Percentiles rank a stretch among this genome's conserved stretches.
Evolutionary conservation across 2,113 vertebrate species (phyloP).

Genomic region (Mola mola): DNA sequence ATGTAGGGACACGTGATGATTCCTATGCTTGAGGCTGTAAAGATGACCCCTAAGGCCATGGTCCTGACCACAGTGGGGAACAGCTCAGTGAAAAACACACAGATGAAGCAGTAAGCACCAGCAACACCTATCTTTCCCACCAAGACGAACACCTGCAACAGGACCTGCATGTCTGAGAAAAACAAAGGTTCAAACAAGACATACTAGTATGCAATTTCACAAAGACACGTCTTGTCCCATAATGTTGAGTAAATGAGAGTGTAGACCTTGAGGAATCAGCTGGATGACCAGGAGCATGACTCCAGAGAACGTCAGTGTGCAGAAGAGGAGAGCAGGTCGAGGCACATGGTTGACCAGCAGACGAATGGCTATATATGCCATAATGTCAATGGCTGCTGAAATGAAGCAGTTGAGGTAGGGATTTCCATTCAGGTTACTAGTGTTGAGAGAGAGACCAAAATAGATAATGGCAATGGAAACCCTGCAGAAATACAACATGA

Average conservation of each 20-base stretch:
- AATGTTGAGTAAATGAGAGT: not conserved
- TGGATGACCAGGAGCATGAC: conserved; percentile 50
- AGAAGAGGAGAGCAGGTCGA: conserved; percentile 43
- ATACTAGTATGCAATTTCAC: not conserved
- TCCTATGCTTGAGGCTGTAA: conserved; percentile 48
- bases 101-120: conserved; percentile 33
- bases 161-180: conserved; percentile 43
- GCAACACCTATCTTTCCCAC: conserved; percentile 53
- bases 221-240: not conserved
- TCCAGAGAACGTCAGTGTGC: conserved; percentile 50
- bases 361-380: conserved; percentile 41
- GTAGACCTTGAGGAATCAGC: conserved; percentile 65
- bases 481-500: conserved; percentile 28
- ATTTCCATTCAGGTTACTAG: conserved; percentile 67
- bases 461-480: conserved; percentile 41
- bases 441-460: conserved; percentile 65
- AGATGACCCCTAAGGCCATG: conserved; percentile 58
- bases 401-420: conserved; percentile 69
- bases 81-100: conserved; percentile 58
- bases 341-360: conserved; percentile 30
- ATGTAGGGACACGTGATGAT: conserved; percentile 55
- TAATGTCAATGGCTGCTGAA: conserved; percentile 59
- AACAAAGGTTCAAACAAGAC: not conserved
- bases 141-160: conserved; percentile 49
- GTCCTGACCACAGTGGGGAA: conserved; percentile 68